Evolutionary conservation across 2,888 invertebrate species (phyloP).

Genomic region (Palloptera scutellata): DNA sequence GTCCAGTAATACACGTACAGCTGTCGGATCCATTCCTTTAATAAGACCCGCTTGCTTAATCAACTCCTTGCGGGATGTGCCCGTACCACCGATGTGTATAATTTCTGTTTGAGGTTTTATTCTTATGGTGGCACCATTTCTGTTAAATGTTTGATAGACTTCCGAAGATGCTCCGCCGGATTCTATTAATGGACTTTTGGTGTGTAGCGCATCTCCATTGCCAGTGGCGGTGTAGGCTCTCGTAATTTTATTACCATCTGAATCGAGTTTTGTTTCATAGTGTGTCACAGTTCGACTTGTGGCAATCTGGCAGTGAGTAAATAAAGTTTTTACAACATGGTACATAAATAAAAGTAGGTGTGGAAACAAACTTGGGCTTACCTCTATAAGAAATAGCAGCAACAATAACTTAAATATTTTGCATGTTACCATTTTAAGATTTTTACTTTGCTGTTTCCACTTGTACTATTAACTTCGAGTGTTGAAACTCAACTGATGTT

Average conservation of each 20-base stretch:
- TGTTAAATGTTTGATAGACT: slow-evolving; percentile 11
- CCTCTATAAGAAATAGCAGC: slow-evolving; percentile 16
- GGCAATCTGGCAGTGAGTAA: slow-evolving; percentile 12
- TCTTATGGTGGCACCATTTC: slow-evolving; percentile 11
- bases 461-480: slow-evolving; percentile 21
- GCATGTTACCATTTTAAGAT: slow-evolving; percentile 34
- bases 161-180: background rate
- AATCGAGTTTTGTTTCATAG: slow-evolving; percentile 6
- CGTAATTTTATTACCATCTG: slow-evolving; percentile 23
- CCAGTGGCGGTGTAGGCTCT: slow-evolving; percentile 31
- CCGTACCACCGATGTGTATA: slow-evolving; percentile 28
- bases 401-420: slow-evolving; percentile 27
- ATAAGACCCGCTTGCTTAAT: slow-evolving; percentile 40
- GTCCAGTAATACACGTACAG: slow-evolving; percentile 45
- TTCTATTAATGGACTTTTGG: background rate
- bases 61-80: slow-evolving; percentile 25
- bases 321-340: no score
- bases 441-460: background rate
- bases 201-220: background rate
- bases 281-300: slow-evolving; percentile 21
- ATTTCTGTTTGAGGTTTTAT: slow-evolving; percentile 25
- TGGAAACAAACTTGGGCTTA: slow-evolving; percentile 1
- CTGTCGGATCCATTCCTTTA: slow-evolving; percentile 44
- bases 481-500: slow-evolving; percentile 40
- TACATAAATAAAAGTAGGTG: no score